Base-by-base conservation (phyloP, 2,113 vertebrate species). In the Nymphicus hollandicus region DNA sequence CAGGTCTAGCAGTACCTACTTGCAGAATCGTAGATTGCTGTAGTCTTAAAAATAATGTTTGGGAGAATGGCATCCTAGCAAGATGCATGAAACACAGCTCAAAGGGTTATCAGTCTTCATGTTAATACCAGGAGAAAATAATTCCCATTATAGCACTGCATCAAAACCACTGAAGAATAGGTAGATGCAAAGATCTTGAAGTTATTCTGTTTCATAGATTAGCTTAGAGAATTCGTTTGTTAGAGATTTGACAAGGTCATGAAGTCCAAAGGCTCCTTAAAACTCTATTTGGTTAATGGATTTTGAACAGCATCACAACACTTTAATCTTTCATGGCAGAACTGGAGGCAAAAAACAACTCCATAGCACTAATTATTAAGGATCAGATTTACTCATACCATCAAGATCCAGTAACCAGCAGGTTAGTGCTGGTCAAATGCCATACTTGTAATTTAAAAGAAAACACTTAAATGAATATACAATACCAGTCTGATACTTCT, bases 181-280 rank as follows among this genome's bases (percentile, higher is more conserved):
- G 69, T 56, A 87, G 73, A 56, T 72, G 16, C 43, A 69, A 87
- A 61, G 92, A 89, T 41, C 44, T 69, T 52, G 65, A n/a, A 68
- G 77, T 93, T 78, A 49, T 16, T 88, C 90, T 81, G 47, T 74
- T 86, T 88, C 56, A 87, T 82, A 93, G 95, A 94, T 95, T 91
- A 95, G 27, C 69, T 89, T 55, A 65, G 56, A 74, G 65, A 92
- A 74, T 71, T 86, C 88, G 55, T 93, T 96, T 94, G 80, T 93
- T 84, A 49, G 68, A 88, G 69, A 65, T n/a, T 84, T 81, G 56
- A 18, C 71, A 81, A 79, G 86, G 86, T 90, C 69, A 86, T 31
- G 35, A 94, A 91, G n/a, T 89, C 83, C 83, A 89, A 92, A 89
- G 37, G n/a, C 86, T 93, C 61, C 72, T 93, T 92, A 96, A 91